phyloP scores from a whole-genome alignment of 2,797 vertebrate genomes.

The Moxostoma hubbsi region DNA sequence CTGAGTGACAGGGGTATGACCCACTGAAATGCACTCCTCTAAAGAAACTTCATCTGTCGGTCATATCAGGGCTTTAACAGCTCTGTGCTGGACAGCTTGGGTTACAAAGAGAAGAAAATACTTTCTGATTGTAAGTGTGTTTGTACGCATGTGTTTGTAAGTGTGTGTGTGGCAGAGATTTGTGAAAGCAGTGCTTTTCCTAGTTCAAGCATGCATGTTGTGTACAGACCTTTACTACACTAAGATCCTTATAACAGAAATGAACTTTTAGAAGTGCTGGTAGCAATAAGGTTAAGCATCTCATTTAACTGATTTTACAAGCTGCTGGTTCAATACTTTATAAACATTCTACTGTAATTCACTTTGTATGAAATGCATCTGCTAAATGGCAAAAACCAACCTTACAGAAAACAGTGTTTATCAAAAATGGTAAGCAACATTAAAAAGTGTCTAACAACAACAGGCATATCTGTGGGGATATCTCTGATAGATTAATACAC shows the following conservation, averaged over 20 bases:
- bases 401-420: constrained; percentile 1
- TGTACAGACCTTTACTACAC: neutral
- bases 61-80: constrained; percentile 43
- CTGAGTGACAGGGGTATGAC: constrained; percentile 52
- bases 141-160: neutral
- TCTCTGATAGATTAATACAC: constrained; percentile 57
- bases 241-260: neutral
- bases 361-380: constrained; percentile 14
- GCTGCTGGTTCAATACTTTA: neutral
- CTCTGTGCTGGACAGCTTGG: constrained; percentile 36
- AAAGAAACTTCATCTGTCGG: constrained; percentile 53
- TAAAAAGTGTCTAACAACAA: constrained; percentile 35
- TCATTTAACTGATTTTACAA: neutral
- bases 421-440: constrained; percentile 43
- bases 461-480: constrained; percentile 50
- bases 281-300: constrained; percentile 5
- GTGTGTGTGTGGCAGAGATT: neutral
- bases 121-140: constrained; percentile 23
- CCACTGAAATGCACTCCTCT: constrained; percentile 46
- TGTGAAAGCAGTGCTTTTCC: neutral
- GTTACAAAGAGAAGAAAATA: constrained; percentile 40
- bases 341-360: neutral
- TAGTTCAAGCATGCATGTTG: constrained; percentile 13
- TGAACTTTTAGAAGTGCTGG: neutral
- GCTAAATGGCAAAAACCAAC: constrained; percentile 1